These are phyloP conservation scores for Callosobruchus maculatus DNA, from an alignment of 2,888 invertebrate genomes.

Conservation along the genomic window DNA sequence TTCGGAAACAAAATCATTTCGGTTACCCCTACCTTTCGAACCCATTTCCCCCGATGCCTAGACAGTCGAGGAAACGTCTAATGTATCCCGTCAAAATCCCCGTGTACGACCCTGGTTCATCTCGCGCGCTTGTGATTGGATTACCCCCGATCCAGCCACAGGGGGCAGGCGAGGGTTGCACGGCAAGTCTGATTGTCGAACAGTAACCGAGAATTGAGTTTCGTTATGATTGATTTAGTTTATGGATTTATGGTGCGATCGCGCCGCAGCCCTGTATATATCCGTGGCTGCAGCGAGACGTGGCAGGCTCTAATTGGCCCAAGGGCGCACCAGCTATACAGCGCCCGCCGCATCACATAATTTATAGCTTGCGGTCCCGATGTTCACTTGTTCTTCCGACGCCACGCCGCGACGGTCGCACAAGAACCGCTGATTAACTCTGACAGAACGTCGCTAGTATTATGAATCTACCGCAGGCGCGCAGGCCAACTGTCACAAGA, in stretches of 20 bases:
- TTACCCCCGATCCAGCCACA: background rate
- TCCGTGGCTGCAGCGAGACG: background rate
- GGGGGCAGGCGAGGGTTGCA: background rate
- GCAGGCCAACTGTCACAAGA: too few relatives aligned
- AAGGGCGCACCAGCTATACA: background rate
- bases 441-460: background rate
- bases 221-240: background rate
- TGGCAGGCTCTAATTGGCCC: background rate
- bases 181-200: background rate
- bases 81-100: background rate
- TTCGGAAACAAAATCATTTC: too few relatives aligned
- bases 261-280: background rate
- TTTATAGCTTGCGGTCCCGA: background rate
- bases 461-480: too few relatives aligned
- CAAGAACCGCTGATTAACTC: background rate
- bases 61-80: too few relatives aligned
- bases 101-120: background rate
- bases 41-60: too few relatives aligned
- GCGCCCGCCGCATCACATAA: background rate
- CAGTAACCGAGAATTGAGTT: background rate
- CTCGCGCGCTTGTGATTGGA: background rate
- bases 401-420: too few relatives aligned
- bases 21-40: too few relatives aligned
- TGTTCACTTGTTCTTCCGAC: background rate
- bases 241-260: background rate